Percentiles rank a stretch among this genome's conserved stretches.
phyloP scores from a whole-genome alignment of 2,113 vertebrate species.

The Aphelocoma coerulescens region DNA sequence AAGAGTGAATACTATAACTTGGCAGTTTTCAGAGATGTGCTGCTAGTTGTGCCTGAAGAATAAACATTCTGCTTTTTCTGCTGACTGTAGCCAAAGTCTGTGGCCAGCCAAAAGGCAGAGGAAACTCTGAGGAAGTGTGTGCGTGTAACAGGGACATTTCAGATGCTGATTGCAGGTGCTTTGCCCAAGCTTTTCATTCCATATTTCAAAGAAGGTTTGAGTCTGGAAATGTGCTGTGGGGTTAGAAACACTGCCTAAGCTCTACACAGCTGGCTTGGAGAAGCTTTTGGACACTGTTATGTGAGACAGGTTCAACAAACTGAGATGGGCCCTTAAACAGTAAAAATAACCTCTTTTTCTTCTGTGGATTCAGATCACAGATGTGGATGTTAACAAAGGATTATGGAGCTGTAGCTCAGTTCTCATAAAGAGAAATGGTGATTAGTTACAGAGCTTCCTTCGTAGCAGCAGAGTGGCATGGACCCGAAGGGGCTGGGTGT shows the following conservation, averaged over 20 bases:
- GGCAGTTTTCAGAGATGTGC: background rate
- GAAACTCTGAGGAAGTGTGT: background rate
- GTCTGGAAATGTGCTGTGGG: background rate
- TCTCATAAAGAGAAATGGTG: background rate
- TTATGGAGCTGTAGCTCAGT: background rate
- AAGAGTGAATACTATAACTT: background rate
- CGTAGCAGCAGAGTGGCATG: background rate
- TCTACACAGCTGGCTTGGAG: background rate
- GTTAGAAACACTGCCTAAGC: background rate
- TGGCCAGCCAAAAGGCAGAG: background rate
- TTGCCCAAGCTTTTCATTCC: background rate
- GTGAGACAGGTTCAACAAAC: background rate
- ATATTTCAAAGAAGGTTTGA: background rate
- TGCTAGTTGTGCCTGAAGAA: background rate
- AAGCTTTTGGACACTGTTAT: background rate
- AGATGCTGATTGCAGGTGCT: background rate
- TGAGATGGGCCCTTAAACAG: background rate
- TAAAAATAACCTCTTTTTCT: background rate
- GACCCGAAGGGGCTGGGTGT: background rate
- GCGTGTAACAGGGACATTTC: background rate
- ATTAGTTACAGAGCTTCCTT: background rate
- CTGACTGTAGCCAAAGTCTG: background rate
- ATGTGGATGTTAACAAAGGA: background rate
- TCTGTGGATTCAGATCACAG: background rate
- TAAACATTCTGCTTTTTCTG: background rate